Evolutionary conservation across 2,113 vertebrate genomes (phyloP).

Genomic region (Ictidomys tridecemlineatus): DNA sequence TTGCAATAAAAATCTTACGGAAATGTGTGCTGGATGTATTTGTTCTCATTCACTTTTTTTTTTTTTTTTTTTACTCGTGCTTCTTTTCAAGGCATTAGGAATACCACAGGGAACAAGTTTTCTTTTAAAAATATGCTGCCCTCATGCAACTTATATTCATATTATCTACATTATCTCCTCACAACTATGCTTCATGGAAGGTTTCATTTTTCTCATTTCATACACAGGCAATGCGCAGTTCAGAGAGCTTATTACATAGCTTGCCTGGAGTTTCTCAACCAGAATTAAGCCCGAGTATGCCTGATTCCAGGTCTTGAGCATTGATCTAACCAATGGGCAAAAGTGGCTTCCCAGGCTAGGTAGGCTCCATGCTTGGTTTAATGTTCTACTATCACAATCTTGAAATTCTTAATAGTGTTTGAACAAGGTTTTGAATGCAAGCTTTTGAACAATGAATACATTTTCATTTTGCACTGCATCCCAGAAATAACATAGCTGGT

Average conservation of each 20-base stretch:
- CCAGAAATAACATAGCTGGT: not conserved
- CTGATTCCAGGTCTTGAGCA: not conserved
- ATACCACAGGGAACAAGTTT: not conserved
- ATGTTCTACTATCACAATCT: not conserved
- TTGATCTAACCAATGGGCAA: not conserved
- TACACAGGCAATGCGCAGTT: not conserved
- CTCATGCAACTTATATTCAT: not conserved
- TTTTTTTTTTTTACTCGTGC: not conserved
- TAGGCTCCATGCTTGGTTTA: not conserved
- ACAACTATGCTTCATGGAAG: not conserved
- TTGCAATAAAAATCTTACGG: not conserved
- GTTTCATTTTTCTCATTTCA: not conserved
- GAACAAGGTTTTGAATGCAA: not conserved
- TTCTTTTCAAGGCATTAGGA: not conserved
- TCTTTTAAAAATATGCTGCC: not conserved
- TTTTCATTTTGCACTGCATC: not conserved
- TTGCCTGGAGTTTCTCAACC: not conserved
- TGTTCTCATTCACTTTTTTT: not conserved
- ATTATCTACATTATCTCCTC: not conserved
- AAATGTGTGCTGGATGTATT: not conserved
- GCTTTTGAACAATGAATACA: conserved; percentile 28
- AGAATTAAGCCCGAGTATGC: not conserved
- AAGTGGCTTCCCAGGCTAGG: not conserved
- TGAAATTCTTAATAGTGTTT: conserved; percentile 14
- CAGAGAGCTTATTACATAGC: not conserved